phyloP scores from a whole-genome alignment of 2,113 vertebrate genomes.

The Podarcis cretensis region DNA sequence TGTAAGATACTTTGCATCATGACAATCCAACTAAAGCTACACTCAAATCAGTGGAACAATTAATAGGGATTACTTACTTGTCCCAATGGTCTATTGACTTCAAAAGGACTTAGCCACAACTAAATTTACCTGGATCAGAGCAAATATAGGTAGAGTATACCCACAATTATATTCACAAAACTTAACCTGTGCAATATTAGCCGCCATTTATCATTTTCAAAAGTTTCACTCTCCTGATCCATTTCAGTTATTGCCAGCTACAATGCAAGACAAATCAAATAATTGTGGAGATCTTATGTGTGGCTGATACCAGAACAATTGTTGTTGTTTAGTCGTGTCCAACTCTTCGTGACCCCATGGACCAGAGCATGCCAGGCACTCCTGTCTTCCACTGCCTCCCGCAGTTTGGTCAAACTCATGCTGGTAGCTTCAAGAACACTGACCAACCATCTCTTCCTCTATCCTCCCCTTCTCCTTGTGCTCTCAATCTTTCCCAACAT shows the following conservation, averaged over 20 bases:
- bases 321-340: too few relatives aligned
- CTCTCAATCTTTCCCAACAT: too few relatives aligned
- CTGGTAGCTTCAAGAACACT: too few relatives aligned
- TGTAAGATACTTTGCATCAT: neutral
- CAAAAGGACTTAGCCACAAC: neutral
- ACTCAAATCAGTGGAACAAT: neutral
- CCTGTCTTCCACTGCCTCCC: too few relatives aligned
- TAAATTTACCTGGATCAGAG: neutral
- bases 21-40: neutral
- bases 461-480: too few relatives aligned
- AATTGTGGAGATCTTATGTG: neutral
- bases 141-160: neutral
- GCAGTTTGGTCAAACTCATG: too few relatives aligned
- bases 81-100: neutral
- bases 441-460: too few relatives aligned
- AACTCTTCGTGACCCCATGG: too few relatives aligned
- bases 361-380: too few relatives aligned
- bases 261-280: neutral
- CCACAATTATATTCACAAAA: neutral
- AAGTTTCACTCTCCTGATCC: neutral
- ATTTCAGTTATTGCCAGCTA: neutral
- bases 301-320: neutral
- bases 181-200: too few relatives aligned
- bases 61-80: neutral
- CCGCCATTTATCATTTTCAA: neutral